Percentiles rank a stretch among this genome's conserved stretches.
phyloP scores from a whole-genome alignment of 37 sponge, comb jelly and placozoan species.

The Geodia barretti region DNA sequence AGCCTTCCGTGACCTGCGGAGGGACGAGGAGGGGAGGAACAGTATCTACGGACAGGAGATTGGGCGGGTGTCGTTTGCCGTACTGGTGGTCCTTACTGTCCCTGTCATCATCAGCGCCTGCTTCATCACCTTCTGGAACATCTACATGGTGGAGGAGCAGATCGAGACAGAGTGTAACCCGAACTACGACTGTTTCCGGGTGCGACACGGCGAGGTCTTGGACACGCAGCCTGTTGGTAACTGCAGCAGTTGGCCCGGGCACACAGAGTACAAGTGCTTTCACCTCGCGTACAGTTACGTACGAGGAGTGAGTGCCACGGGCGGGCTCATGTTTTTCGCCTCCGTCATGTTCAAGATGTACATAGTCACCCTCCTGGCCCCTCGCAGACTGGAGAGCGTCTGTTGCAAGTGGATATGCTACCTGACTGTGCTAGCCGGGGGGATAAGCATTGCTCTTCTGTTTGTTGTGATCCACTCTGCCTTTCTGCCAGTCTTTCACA shows the following conservation, averaged over 20 bases:
- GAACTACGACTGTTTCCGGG: not conserved
- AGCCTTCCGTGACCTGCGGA: not conserved
- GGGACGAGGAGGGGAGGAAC: not conserved
- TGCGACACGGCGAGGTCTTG: not conserved
- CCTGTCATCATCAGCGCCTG: not conserved
- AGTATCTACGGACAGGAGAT: not conserved
- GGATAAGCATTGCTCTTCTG: not conserved
- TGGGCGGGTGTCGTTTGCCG: not conserved
- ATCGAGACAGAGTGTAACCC: not conserved
- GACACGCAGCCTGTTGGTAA: not conserved
- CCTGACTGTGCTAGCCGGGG: not conserved
- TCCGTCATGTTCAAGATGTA: not conserved
- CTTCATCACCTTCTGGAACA: not conserved
- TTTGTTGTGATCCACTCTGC: not conserved
- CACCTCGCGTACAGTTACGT: not conserved
- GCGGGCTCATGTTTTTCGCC: not conserved
- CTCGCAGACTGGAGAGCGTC: not conserved
- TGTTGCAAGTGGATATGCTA: not conserved
- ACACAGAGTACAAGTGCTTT: not conserved
- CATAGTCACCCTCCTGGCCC: not conserved
- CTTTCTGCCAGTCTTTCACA: not conserved
- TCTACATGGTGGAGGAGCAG: not conserved
- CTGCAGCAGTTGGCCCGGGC: not conserved
- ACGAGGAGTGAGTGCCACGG: not conserved
- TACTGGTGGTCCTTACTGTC: not conserved